Evolutionary conservation across 2,888 invertebrate genomes (phyloP), one percentile per base, ranked within the genome.

Genomic region (Acanthosepion pharaonis): DNA sequence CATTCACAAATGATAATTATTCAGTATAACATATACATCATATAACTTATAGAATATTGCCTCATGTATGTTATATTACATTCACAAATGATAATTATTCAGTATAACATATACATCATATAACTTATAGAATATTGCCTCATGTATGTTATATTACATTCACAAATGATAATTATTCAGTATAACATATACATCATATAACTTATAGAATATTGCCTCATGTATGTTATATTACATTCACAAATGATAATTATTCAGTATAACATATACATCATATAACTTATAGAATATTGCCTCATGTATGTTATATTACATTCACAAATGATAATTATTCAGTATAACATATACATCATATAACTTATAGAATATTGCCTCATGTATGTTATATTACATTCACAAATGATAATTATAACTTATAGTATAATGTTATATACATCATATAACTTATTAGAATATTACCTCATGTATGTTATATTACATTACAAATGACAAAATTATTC

Each of bases 61-160:
- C n/a, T n/a, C n/a, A n/a, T n/a, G 64, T 92, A 92, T 59, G 49
- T 23, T n/a, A 92, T 11, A 51, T 23, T 20, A 23, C 23, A 59
- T 59, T 59, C 59, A 59, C 59, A 59, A 18, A 59, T 59, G 6
- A 5, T 78, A 95, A 95, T 96, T 95, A 33, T 96, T 96, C 93
- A 96, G 94, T 0, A 95, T 95, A 20, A 95, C 95, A 59, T 42
- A 42, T 42, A 42, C 42, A 42, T 42, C 42, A 42, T 42, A 42
- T 42, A 96, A 97, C 95, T 5, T 6, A 64, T 59, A 20, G 59
- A 97, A 95, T 94, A 96, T n/a, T n/a, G n/a, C n/a, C n/a, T n/a
- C n/a, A n/a, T n/a, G 64, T 92, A 92, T 59, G 49, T 23, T n/a
- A 92, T 11, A 51, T 23, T 20, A 23, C 23, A 59, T 59, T 59